Conservation (phyloP, 1,140 invertebrate species). For the Drosophila ficusphila region DNA sequence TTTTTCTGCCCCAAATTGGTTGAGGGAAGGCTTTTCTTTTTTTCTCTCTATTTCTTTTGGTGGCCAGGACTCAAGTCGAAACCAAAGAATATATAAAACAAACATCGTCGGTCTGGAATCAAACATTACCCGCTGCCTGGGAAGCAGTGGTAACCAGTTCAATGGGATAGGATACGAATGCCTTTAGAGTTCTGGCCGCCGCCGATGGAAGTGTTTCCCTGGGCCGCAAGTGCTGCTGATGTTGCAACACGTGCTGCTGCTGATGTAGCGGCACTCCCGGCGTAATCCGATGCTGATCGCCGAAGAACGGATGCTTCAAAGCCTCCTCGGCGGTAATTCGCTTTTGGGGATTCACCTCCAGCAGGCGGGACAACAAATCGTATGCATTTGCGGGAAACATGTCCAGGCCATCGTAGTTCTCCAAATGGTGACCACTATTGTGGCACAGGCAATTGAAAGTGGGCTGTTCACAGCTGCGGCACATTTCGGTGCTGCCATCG, state of each 20-base stretch:
- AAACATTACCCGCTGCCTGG: background rate
- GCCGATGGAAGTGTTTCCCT: constrained; percentile 28
- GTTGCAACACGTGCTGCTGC: constrained; percentile 12
- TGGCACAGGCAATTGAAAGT: constrained; percentile 74
- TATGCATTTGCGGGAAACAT: constrained; percentile 89
- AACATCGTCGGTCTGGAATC: background rate
- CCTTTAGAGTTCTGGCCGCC: constrained; percentile 30
- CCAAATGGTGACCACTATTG: constrained; percentile 53
- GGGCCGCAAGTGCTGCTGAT: constrained; percentile 12
- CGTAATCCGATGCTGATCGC: constrained; percentile 58
- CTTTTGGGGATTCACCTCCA: constrained; percentile 98
- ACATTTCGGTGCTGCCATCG: constrained; percentile 71
- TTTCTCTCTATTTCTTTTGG: background rate
- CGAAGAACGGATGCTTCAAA: constrained; percentile 95
- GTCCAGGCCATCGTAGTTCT: constrained; percentile 63
- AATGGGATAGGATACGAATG: constrained; percentile 24
- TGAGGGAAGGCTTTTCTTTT: background rate
- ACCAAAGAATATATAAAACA: background rate
- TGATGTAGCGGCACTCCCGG: constrained; percentile 31
- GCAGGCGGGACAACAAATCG: constrained; percentile 99
- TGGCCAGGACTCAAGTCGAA: constrained; percentile 1
- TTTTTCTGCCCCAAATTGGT: background rate
- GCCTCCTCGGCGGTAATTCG: constrained; percentile 99
- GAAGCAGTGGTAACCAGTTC: background rate
- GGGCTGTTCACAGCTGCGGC: constrained; percentile 73